A percentile compares a stretch with the other conserved stretches of the same genome.
These are phyloP conservation scores for Atlantisia rogersi DNA, from an alignment of 2,113 vertebrate species.

Conservation along the genomic window DNA sequence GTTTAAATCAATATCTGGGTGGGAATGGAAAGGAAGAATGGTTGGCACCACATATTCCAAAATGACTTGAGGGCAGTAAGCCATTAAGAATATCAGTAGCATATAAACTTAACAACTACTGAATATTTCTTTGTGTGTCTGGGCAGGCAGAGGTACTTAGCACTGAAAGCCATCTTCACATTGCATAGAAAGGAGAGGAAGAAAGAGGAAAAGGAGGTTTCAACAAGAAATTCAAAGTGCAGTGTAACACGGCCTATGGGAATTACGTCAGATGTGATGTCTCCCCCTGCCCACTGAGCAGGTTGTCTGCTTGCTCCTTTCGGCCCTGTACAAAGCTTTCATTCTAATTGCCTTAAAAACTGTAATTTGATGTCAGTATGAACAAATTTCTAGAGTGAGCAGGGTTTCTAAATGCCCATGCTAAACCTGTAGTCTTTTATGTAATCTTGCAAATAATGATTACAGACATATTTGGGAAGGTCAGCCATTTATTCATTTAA, in stretches of 20 bases:
- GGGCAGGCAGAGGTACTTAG: background rate
- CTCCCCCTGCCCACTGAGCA: background rate
- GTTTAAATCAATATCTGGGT: background rate
- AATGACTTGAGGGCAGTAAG: background rate
- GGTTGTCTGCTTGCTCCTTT: background rate
- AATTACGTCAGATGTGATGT: background rate
- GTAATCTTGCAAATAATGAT: background rate
- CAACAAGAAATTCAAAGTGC: accelerated
- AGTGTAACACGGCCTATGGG: background rate
- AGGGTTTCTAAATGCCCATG: background rate
- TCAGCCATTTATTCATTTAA: background rate
- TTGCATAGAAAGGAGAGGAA: background rate
- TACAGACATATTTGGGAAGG: background rate
- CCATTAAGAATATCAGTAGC: background rate
- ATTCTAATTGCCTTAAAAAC: background rate
- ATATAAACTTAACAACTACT: background rate
- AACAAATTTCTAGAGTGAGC: background rate
- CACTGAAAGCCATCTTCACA: background rate
- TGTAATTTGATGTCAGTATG: background rate
- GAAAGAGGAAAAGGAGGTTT: background rate
- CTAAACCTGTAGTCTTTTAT: background rate
- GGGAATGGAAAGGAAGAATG: background rate
- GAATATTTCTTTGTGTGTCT: background rate
- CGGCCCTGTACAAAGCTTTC: background rate
- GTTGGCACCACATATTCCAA: background rate